Conservation (phyloP, 2,888 invertebrate genomes). For the Encarsia formosa region DNA sequence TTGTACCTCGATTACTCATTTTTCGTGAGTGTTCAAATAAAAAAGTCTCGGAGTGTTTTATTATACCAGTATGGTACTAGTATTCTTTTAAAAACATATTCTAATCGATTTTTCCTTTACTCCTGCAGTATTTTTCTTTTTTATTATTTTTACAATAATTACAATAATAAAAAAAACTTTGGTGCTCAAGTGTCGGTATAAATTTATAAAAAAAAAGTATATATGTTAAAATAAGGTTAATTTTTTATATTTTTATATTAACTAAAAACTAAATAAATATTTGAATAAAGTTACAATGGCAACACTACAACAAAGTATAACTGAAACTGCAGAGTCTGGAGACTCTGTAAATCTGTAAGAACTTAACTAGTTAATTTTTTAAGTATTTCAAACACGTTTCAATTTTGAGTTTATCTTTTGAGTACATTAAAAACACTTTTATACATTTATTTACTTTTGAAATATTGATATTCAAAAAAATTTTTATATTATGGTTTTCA, state of each 20-base stretch:
- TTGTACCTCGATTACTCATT: no score
- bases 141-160: background rate
- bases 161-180: background rate
- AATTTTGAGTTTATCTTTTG: no score
- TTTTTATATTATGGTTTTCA: no score
- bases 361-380: slow-evolving; percentile 4
- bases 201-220: background rate
- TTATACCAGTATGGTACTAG: no score
- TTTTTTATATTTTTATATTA: no score
- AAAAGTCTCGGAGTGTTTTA: no score
- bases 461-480: no score
- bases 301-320: slow-evolving; percentile 32
- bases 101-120: background rate
- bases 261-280: no score
- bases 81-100: no score
- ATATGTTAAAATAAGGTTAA: background rate
- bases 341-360: slow-evolving; percentile 31
- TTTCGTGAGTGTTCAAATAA: no score
- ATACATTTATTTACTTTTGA: no score
- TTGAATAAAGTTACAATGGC: slow-evolving; percentile 31
- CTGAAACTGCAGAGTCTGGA: slow-evolving; percentile 25
- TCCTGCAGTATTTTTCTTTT: background rate
- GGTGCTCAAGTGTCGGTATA: background rate
- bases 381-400: background rate
- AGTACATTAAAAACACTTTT: no score